A percentile compares a stretch with the other conserved stretches of the same genome.
These are phyloP conservation scores for Dendrocincla fuliginosa DNA, from an alignment of 2,797 vertebrate species.

Conservation along the genomic window DNA sequence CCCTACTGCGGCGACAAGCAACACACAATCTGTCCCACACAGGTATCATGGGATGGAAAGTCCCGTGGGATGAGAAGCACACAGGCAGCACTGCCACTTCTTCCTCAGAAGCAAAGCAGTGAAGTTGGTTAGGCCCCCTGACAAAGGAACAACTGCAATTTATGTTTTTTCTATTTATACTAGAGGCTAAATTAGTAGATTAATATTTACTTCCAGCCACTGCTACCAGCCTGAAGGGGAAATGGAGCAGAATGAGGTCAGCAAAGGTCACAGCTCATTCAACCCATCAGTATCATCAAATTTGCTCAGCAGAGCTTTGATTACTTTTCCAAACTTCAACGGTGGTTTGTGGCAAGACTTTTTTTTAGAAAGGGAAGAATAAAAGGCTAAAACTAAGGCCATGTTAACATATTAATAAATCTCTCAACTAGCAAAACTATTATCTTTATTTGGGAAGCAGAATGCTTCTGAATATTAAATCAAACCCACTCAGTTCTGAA, in stretches of 20 bases:
- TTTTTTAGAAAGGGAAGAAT: background rate
- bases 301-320: constrained; percentile 35
- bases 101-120: background rate
- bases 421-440: background rate
- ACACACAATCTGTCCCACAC: background rate
- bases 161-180: background rate
- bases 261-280: constrained; percentile 18
- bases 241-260: constrained; percentile 25
- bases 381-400: background rate
- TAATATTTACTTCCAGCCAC: constrained; percentile 12
- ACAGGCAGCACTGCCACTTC: background rate
- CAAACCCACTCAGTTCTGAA: background rate
- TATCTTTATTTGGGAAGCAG: constrained; percentile 42
- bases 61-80: background rate
- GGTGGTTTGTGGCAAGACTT: background rate
- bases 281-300: background rate
- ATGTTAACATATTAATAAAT: constrained; percentile 4
- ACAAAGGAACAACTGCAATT: background rate
- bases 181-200: constrained; percentile 38
- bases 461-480: constrained; percentile 34
- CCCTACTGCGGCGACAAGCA: background rate
- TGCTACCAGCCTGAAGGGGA: constrained; percentile 11
- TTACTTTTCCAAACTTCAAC: constrained; percentile 33
- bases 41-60: background rate
- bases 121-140: background rate